Percentiles rank a stretch among this genome's conserved stretches.
These are phyloP conservation scores for Columba janthina DNA, from an alignment of 2,113 vertebrate genomes.

Conservation along the genomic window DNA sequence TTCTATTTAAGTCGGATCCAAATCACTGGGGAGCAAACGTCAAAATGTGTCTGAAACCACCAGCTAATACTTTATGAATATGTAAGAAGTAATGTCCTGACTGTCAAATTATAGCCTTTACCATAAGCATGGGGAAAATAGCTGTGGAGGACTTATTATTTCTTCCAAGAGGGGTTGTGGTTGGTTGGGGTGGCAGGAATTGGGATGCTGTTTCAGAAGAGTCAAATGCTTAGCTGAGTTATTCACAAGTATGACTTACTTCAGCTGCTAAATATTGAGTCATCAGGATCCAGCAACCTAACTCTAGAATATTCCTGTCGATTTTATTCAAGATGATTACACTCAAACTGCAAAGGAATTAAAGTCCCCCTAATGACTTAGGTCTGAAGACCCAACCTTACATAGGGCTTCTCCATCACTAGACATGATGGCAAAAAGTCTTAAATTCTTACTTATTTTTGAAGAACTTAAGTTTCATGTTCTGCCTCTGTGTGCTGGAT, in stretches of 20 bases:
- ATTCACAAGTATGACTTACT: neutral
- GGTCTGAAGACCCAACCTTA: neutral
- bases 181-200: too few species aligned
- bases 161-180: rapidly evolving
- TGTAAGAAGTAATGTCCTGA: neutral
- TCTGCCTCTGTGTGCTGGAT: neutral
- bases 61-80: neutral
- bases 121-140: neutral
- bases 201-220: neutral
- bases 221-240: neutral
- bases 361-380: neutral
- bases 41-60: neutral
- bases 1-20: neutral
- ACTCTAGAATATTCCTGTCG: neutral
- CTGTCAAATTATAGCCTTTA: neutral
- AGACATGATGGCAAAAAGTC: neutral
- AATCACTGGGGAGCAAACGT: neutral
- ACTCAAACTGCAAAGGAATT: neutral
- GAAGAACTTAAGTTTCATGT: neutral
- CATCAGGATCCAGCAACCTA: neutral
- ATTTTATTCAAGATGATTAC: neutral
- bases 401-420: neutral
- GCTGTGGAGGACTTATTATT: neutral
- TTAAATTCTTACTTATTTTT: neutral
- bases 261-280: neutral